Evolutionary conservation across 2,113 vertebrate genomes (phyloP).

Genomic region (Suncus etruscus): DNA sequence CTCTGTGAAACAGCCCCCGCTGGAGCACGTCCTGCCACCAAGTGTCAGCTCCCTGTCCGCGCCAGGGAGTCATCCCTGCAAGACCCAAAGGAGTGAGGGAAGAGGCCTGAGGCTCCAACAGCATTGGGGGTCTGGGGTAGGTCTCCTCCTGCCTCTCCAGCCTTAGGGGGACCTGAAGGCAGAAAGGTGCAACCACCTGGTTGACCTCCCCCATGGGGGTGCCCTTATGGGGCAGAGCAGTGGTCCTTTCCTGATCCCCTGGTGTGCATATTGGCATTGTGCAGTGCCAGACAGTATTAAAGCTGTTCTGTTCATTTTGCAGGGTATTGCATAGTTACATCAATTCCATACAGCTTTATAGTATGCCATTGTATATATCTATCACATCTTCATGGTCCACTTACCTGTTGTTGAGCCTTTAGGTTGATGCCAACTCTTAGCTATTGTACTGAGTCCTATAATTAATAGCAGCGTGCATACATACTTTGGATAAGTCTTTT

Average conservation of each 20-base stretch:
- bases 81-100: slow-evolving; percentile 50
- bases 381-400: too few species aligned
- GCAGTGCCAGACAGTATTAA: slow-evolving; percentile 80
- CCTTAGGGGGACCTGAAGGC: neutral
- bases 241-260: slow-evolving; percentile 8
- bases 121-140: neutral
- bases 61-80: slow-evolving; percentile 69
- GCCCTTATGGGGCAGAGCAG: too few species aligned
- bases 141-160: neutral
- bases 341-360: too few species aligned
- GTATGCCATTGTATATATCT: too few species aligned
- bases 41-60: slow-evolving; percentile 72
- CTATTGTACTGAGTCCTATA: too few species aligned
- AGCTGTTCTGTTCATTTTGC: too few species aligned
- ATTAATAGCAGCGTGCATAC: too few species aligned
- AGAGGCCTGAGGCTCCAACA: slow-evolving; percentile 25
- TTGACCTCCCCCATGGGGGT: too few species aligned
- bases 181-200: slow-evolving; percentile 11
- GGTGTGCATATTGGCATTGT: slow-evolving; percentile 38
- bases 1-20: neutral
- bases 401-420: too few species aligned
- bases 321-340: too few species aligned
- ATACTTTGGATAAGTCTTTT: too few species aligned
- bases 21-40: slow-evolving; percentile 69
- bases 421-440: too few species aligned